phyloP scores from a whole-genome alignment of 1,140 invertebrate genomes.

The Drosophila kepulauana region DNA sequence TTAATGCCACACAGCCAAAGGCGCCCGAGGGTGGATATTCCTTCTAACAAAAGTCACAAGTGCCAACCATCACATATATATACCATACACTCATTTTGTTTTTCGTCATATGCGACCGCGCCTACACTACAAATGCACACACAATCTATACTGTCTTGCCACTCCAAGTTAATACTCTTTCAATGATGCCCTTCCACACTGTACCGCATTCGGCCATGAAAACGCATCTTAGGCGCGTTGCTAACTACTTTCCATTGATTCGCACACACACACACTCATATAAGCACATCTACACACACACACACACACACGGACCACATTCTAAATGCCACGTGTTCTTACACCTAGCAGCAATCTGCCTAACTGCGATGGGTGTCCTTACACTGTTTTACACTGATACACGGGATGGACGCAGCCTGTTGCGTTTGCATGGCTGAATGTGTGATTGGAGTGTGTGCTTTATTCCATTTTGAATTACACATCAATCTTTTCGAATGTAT shows the following conservation, averaged over 20 bases:
- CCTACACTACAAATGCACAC: slow-evolving; percentile 31
- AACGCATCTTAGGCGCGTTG: slow-evolving; percentile 41
- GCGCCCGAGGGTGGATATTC: slow-evolving; percentile 78
- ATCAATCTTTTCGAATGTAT: slow-evolving; percentile 16
- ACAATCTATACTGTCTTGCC: not conserved
- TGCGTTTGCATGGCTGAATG: slow-evolving; percentile 47
- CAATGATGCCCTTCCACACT: slow-evolving; percentile 22
- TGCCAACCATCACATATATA: slow-evolving; percentile 10
- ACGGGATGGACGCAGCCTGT: slow-evolving; percentile 22
- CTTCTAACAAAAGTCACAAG: slow-evolving; percentile 56
- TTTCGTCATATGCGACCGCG: slow-evolving; percentile 55
- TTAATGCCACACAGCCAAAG: slow-evolving; percentile 73
- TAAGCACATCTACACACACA: not conserved
- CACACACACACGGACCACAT: not conserved
- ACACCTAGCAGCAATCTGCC: slow-evolving; percentile 27
- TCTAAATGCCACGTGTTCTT: not conserved
- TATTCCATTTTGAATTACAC: slow-evolving; percentile 1
- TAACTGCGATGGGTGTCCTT: slow-evolving; percentile 1
- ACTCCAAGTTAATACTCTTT: not conserved
- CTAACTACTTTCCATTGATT: not conserved
- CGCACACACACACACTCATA: slow-evolving; percentile 16
- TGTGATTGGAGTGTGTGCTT: slow-evolving; percentile 32
- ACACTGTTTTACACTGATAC: not conserved
- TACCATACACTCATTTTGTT: slow-evolving; percentile 23
- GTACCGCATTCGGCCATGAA: slow-evolving; percentile 37